Conservation (phyloP, 1,140 invertebrate species). For the Notospermus geniculatus region DNA sequence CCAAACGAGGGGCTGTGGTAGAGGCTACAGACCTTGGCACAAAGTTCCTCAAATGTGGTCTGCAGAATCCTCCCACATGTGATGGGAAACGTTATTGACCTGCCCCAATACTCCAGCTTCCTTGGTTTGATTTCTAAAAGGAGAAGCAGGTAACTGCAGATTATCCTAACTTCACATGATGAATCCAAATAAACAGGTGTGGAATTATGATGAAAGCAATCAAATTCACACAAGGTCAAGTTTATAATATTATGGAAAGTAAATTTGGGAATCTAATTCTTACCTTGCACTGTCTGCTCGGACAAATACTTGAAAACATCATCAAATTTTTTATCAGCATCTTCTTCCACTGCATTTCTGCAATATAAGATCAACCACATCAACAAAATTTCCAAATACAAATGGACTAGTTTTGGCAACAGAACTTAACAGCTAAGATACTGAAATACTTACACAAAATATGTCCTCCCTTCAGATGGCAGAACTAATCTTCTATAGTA, state of each 20-base stretch:
- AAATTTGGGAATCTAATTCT: too few relatives aligned
- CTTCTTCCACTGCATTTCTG: conserved; percentile 61
- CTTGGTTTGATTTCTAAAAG: conserved; percentile 69
- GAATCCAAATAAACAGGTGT: too few relatives aligned
- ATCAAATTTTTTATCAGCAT: conserved; percentile 69
- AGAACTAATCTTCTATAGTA: conserved; percentile 73
- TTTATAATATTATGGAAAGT: too few relatives aligned
- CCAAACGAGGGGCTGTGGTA: too few relatives aligned
- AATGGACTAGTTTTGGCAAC: too few relatives aligned
- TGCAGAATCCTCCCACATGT: conserved; percentile 91
- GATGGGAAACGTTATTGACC: conserved; percentile 83
- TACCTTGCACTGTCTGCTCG: conserved; percentile 83
- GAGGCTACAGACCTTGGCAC: conserved; percentile 82
- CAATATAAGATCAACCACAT: conserved; percentile 8
- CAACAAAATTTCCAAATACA: too few relatives aligned
- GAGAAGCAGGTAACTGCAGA: conserved; percentile 3
- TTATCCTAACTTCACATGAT: too few relatives aligned
- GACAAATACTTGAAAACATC: conserved; percentile 85
- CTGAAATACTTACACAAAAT: conserved; percentile 74
- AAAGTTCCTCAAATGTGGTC: conserved; percentile 86
- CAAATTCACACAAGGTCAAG: too few relatives aligned
- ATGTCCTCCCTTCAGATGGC: conserved; percentile 57
- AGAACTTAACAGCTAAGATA: too few relatives aligned
- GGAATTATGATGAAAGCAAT: too few relatives aligned
- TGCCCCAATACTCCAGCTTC: conserved; percentile 79